Percentiles rank a stretch among this genome's conserved stretches.
phyloP scores from a whole-genome alignment of 1,140 invertebrate genomes.

The Ephestia elutella region DNA sequence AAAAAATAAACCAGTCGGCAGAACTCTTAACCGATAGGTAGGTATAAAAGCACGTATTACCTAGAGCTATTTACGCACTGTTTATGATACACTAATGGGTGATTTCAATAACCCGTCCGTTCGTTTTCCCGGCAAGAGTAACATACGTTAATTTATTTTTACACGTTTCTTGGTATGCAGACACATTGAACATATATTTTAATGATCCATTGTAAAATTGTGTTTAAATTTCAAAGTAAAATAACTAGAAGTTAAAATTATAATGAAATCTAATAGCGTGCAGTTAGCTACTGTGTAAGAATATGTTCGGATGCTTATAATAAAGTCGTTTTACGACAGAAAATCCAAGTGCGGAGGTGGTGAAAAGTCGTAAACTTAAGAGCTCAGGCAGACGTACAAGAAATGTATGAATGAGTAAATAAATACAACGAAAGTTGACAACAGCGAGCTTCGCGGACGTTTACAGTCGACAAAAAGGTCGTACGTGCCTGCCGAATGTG shows the following conservation, averaged over 20 bases:
- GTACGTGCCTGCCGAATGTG: constrained; percentile 31
- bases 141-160: not conserved
- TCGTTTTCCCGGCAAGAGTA: not conserved
- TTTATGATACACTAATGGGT: not conserved
- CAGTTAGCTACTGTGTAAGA: constrained; percentile 6
- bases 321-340: constrained; percentile 20
- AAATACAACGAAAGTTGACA: constrained; percentile 39
- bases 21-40: constrained; percentile 48
- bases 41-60: constrained; percentile 32
- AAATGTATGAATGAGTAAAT: constrained; percentile 42
- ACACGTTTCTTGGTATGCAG: not conserved
- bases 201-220: not conserved
- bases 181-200: constrained; percentile 16
- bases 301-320: constrained; percentile 17
- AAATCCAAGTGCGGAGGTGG: constrained; percentile 14
- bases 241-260: constrained; percentile 9
- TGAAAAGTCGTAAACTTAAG: constrained; percentile 23
- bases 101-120: not conserved
- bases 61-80: constrained; percentile 1
- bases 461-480: constrained; percentile 35
- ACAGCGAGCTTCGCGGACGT: constrained; percentile 29
- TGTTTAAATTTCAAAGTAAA: not conserved
- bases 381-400: constrained; percentile 26
- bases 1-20: constrained; percentile 58
- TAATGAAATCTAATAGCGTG: constrained; percentile 6